These are phyloP conservation scores for Dastarcus helophoroides DNA, from an alignment of 2,888 invertebrate species.

Conservation along the genomic window DNA sequence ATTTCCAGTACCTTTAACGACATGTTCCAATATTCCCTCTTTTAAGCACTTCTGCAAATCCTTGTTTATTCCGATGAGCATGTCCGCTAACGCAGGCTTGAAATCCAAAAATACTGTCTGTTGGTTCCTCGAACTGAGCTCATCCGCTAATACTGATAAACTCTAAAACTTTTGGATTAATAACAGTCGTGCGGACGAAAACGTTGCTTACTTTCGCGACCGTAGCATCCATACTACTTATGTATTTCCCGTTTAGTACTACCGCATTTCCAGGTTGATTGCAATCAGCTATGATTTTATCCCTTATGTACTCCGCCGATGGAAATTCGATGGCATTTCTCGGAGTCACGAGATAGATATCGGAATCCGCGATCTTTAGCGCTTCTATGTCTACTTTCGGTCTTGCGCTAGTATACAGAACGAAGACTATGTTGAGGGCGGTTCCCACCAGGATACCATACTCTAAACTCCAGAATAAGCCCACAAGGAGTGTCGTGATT, in stretches of 20 bases:
- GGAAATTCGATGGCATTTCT: slow-evolving; percentile 66
- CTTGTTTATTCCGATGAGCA: too few relatives aligned
- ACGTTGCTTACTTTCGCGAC: slow-evolving; percentile 49
- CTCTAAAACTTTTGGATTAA: too few relatives aligned
- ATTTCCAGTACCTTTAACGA: too few relatives aligned
- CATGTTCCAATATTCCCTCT: too few relatives aligned
- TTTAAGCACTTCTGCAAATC: too few relatives aligned
- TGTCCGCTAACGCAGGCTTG: too few relatives aligned
- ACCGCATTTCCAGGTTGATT: slow-evolving; percentile 23
- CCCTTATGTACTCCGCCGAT: slow-evolving; percentile 64
- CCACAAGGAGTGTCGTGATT: slow-evolving; percentile 44
- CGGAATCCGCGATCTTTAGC: slow-evolving; percentile 31
- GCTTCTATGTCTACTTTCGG: slow-evolving; percentile 32
- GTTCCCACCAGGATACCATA: slow-evolving; percentile 53
- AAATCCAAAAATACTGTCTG: too few relatives aligned
- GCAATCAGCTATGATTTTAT: slow-evolving; percentile 34
- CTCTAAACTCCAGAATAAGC: slow-evolving; percentile 49
- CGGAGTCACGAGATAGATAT: slow-evolving; percentile 50
- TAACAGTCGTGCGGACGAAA: too few relatives aligned
- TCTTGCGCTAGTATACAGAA: slow-evolving; percentile 43
- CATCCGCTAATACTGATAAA: too few relatives aligned
- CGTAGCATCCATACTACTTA: slow-evolving; percentile 48
- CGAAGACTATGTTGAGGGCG: slow-evolving; percentile 38
- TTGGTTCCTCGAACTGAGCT: too few relatives aligned
- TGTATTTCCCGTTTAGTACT: slow-evolving; percentile 42